phyloP scores from a whole-genome alignment of 2,888 invertebrate species.

The Dolomedes plantarius region DNA sequence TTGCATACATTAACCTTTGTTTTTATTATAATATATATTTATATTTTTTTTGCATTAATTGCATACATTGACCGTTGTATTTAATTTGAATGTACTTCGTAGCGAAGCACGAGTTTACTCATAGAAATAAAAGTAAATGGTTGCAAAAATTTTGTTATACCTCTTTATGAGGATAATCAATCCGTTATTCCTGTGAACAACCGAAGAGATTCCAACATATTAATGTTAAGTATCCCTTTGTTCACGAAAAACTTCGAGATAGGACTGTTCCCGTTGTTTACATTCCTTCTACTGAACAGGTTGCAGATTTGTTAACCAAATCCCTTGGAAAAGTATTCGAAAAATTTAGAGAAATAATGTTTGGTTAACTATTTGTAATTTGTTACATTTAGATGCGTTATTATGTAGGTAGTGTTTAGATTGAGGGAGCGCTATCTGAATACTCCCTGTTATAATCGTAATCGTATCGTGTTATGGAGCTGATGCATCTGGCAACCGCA shows the following conservation, averaged over 20 bases:
- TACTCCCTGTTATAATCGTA: too few relatives aligned
- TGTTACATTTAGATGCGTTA: neutral
- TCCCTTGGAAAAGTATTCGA: slow-evolving; percentile 2
- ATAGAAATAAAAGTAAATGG: neutral
- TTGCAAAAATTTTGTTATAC: neutral
- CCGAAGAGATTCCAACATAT: neutral
- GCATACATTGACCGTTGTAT: too few relatives aligned
- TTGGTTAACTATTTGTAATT: neutral
- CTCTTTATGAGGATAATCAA: slow-evolving; percentile 18
- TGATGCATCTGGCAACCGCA: too few relatives aligned
- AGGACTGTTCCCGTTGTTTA: neutral
- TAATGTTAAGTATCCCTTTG: slow-evolving; percentile 13
- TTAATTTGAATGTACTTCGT: too few relatives aligned
- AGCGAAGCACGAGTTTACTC: too few relatives aligned
- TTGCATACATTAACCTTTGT: too few relatives aligned
- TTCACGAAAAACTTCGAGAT: neutral
- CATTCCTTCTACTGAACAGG: neutral
- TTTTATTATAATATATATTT: too few relatives aligned
- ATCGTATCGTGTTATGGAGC: too few relatives aligned
- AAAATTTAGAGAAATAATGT: neutral
- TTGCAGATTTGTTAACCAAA: neutral
- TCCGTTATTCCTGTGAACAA: neutral
- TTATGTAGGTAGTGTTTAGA: neutral
- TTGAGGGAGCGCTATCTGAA: slow-evolving; percentile 2
- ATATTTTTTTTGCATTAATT: too few relatives aligned